These are phyloP conservation scores for Erebia epiphron DNA, from an alignment of 2,888 invertebrate species.

Conservation along the genomic window DNA sequence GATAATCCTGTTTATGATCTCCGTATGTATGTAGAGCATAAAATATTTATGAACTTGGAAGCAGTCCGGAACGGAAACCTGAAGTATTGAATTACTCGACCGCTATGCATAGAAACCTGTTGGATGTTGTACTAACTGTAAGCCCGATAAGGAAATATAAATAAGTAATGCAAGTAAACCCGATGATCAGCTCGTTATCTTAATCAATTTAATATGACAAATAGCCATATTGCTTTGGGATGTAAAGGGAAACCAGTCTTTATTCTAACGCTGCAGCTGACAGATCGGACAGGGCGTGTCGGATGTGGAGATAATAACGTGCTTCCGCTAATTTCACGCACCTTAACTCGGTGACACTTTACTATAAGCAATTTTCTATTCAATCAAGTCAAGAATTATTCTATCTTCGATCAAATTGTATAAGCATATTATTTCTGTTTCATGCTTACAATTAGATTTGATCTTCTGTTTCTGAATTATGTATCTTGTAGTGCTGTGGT, in stretches of 20 bases:
- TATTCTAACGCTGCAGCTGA: not conserved
- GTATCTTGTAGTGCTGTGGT: no score
- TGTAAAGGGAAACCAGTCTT: conserved; percentile 13
- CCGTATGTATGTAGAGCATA: conserved; percentile 35
- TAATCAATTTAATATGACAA: conserved; percentile 22
- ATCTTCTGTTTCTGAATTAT: no score
- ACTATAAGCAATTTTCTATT: not conserved
- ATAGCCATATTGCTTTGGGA: conserved; percentile 21
- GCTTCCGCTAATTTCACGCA: conserved; percentile 9
- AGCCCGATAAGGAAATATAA: conserved; percentile 44
- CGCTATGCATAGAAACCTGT: conserved; percentile 52
- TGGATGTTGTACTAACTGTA: conserved; percentile 45
- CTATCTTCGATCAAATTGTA: not conserved
- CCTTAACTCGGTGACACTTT: not conserved
- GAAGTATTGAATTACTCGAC: conserved; percentile 56
- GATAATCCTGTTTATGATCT: conserved; percentile 21
- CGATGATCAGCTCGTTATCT: conserved; percentile 24
- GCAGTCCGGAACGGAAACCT: conserved; percentile 45
- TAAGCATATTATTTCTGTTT: no score
- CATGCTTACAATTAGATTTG: no score
- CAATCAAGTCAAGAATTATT: not conserved
- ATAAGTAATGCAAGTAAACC: conserved; percentile 32
- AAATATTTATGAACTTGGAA: conserved; percentile 38
- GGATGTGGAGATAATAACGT: conserved; percentile 10
- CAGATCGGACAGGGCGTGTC: conserved; percentile 15